Evolutionary conservation across 2,888 invertebrate species (phyloP), one percentile per base, ranked within the genome.

Genomic region (Stenodema calcarata): DNA sequence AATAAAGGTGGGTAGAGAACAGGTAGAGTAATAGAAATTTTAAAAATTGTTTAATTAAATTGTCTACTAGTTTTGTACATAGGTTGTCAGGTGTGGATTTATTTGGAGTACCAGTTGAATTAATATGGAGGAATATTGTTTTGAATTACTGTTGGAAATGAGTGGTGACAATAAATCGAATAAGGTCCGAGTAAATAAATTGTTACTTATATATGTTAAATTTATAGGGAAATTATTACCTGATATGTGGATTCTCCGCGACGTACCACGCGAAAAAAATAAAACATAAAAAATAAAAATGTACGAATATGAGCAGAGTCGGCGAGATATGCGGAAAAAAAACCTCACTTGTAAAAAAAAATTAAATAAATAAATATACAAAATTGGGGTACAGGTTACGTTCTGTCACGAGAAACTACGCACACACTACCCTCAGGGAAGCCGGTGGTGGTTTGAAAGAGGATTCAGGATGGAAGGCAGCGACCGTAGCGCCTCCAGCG

Each of bases 391-490:
- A 62, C 62, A 62, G 62, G 62, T 62, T 62, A 62, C 62, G 62
- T 62, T 62, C 62, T 62, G 62, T 62, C 78, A 44, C 78, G 84
- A 47, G 41, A 69, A 54, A 82, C 69, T 18, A 41, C 73, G 84
- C 84, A 84, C 84, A 84, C 84, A 73, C 84, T 30, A 84, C 41
- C 84, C 73, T 73, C 27, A 28, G 50, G 84, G 75, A 75, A 73
- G 84, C 84, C 84, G 84, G 84, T 75, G 84, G 73, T 47, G 84
- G 84, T 84, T 84, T 84, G 84, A 84, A 84, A 70, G 73, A n/a
- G 23, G 75, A 73, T n/a, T 30, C 73, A 44, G 9, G n/a, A 23
- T 82, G 69, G 84, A 73, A 84, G 84, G 84, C 41, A 28, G 75
- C 84, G 84, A 84, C 75, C 11, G 73, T 23, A 44, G 84, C 84